A percentile compares a stretch with the other conserved stretches of the same genome.
phyloP scores from a whole-genome alignment of 2,113 vertebrate species.

The Oncorhynchus kisutch region DNA sequence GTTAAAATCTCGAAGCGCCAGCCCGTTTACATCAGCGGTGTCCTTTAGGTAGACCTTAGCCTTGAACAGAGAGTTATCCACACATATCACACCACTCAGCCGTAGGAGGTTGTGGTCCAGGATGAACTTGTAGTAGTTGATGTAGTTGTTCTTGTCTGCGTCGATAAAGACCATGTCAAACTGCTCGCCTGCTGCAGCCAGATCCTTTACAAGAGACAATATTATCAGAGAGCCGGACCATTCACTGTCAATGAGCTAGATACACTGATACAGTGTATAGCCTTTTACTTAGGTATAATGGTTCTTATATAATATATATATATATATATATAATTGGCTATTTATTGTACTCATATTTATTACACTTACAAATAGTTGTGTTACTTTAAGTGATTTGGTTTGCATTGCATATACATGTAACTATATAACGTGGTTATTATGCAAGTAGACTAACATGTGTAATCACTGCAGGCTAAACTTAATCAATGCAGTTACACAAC shows the following conservation, averaged over 20 bases:
- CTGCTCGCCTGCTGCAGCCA: constrained; percentile 72
- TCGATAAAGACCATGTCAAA: constrained; percentile 85
- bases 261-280: too few relatives aligned
- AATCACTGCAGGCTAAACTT: too few relatives aligned
- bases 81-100: constrained; percentile 74
- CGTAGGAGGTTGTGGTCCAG: constrained; percentile 79
- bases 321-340: too few relatives aligned
- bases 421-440: too few relatives aligned
- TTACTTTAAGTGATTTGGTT: too few relatives aligned
- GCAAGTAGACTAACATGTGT: too few relatives aligned
- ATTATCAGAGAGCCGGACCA: background rate
- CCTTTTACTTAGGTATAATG: too few relatives aligned
- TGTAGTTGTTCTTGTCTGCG: constrained; percentile 79
- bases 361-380: too few relatives aligned
- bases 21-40: constrained; percentile 70
- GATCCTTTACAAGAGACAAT: constrained; percentile 57
- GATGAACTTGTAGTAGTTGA: constrained; percentile 81
- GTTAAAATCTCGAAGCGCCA: constrained; percentile 78
- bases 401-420: too few relatives aligned
- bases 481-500: background rate
- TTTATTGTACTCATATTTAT: too few relatives aligned
- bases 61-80: constrained; percentile 81
- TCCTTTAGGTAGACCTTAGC: constrained; percentile 78
- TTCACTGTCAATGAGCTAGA: too few relatives aligned
- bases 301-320: too few relatives aligned